phyloP scores from a whole-genome alignment of 2,888 invertebrate genomes.

The Helicoverpa assulta region DNA sequence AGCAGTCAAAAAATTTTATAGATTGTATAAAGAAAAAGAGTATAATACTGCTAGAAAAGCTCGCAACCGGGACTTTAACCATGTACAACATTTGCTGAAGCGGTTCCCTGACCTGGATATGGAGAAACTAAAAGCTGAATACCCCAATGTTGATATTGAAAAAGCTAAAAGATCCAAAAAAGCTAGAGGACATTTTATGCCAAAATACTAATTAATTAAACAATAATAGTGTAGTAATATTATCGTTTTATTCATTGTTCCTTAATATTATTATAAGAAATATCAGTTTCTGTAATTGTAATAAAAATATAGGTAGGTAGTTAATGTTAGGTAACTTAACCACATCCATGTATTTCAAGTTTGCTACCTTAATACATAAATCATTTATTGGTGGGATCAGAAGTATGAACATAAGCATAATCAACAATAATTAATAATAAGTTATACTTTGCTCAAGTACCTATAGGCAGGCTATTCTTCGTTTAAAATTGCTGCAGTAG shows the following conservation, averaged over 20 bases:
- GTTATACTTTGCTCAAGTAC: background rate
- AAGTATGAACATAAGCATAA: background rate
- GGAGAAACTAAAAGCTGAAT: conserved; percentile 92
- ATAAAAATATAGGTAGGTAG: background rate
- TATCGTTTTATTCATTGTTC: conserved; percentile 36
- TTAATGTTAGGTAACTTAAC: background rate
- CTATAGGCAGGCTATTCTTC: background rate
- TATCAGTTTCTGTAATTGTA: background rate
- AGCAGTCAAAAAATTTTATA: conserved; percentile 90
- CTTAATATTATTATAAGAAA: conserved; percentile 12
- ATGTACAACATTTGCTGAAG: conserved; percentile 92
- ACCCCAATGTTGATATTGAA: conserved; percentile 94
- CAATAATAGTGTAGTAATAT: conserved; percentile 38
- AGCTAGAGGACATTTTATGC: conserved; percentile 91
- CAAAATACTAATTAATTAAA: conserved; percentile 77
- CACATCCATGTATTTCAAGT: background rate
- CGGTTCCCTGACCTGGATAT: conserved; percentile 94
- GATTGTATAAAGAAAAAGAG: conserved; percentile 92
- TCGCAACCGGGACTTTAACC: conserved; percentile 91
- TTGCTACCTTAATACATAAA: background rate
- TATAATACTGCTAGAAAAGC: conserved; percentile 89
- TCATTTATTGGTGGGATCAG: conserved; percentile 1
- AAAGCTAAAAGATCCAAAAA: conserved; percentile 90
- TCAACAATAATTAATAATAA: background rate
- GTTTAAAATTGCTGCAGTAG: background rate